Evolutionary conservation across 2,113 vertebrate species (phyloP), one percentile per base, ranked within the genome.

Genomic region (Dipodomys stephensi): DNA sequence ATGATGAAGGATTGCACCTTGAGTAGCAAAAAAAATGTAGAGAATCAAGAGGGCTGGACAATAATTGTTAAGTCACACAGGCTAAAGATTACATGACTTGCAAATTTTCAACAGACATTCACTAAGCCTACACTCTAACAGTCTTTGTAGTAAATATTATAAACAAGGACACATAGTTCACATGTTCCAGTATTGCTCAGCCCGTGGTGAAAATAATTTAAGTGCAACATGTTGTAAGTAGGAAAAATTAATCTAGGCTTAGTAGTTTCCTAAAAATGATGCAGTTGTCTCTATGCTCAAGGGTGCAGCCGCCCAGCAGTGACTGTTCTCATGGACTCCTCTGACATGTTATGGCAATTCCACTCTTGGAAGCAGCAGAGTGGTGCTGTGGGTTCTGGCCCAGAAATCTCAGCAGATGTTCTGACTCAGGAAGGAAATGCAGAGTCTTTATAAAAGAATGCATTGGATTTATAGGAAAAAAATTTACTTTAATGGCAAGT

Each of bases 401-500:
- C 53, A 35, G n/a, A 85, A 35, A 18, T 46, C 9, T 82, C 32
- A 81, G 39, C 15, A 74, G 46, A 39, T 18, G n/a, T 32, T 39
- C 39, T 39, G 57, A 87, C 32, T 87, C 80, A 87, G n/a, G 64
- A 53, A 74, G 28, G 67, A 35, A 86, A 28, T 62, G 82, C 30
- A 60, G 86, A 89, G 85, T 7, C 64, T 19, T 65, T 62, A 20
- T 16, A 89, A 35, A 92, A 87, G 20, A 88, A 80, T 82, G 9
- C 60, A 74, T 46, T 91, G 87, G 91, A 88, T 83, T 89, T 78
- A 62, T n/a, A 74, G 53, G 39, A 3, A 6, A 39, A 91, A 87
- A 93, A 82, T 83, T 83, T 78, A 73, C 85, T 95, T 60, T 79
- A 77, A 90, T 92, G 74, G 53, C 73, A 79, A 84, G 22, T 49